phyloP scores from a whole-genome alignment of 2,113 vertebrate genomes.

The Aptenodytes patagonicus region DNA sequence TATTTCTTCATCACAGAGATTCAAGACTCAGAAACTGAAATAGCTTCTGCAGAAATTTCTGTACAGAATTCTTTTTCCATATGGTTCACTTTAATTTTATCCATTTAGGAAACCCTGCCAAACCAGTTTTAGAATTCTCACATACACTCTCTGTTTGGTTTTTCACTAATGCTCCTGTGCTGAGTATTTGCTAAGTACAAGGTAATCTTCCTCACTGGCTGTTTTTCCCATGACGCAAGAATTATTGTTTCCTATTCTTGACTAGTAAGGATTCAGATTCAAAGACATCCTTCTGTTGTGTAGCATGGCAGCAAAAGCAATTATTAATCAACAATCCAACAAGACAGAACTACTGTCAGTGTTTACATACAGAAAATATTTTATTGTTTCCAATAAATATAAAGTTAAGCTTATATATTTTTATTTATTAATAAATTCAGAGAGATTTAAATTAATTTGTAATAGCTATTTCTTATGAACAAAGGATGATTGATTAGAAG shows the following conservation, averaged over 20 bases:
- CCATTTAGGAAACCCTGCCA: neutral
- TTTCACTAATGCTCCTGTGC: neutral
- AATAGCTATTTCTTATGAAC: neutral
- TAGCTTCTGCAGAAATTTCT: neutral
- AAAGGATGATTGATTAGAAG: neutral
- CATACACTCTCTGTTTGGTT: neutral
- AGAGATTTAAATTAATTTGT: neutral
- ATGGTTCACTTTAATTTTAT: neutral
- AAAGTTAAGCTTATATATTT: neutral
- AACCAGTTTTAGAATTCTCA: neutral
- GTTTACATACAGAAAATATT: neutral
- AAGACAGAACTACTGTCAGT: neutral
- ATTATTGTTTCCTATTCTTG: slow-evolving; percentile 26
- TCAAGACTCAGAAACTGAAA: neutral
- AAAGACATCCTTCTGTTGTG: neutral
- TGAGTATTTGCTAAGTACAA: neutral
- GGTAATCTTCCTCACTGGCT: neutral
- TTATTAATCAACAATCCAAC: neutral
- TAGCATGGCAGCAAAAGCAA: neutral
- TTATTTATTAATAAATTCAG: neutral
- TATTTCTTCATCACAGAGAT: neutral
- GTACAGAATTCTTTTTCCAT: neutral
- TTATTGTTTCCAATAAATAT: neutral
- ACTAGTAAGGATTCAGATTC: neutral
- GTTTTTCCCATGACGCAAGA: neutral